These are phyloP conservation scores for Acanthiza pusilla DNA, from an alignment of 2,797 vertebrate species.

Conservation along the genomic window DNA sequence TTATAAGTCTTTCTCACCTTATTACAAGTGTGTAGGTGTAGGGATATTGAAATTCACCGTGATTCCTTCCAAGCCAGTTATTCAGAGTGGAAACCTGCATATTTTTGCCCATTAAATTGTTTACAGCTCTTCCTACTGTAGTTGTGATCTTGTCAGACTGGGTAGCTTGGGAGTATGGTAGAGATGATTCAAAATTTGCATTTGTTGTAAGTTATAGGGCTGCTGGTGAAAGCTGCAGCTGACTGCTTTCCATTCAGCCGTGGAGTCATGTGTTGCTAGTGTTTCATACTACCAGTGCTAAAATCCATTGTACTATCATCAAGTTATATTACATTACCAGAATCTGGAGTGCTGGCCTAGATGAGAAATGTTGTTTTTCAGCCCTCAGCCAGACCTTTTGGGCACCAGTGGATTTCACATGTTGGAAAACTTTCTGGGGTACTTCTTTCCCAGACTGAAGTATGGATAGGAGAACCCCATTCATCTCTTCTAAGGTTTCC, in stretches of 20 bases:
- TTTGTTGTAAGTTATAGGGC: not conserved
- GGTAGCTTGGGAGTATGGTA: not conserved
- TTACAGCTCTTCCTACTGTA: not conserved
- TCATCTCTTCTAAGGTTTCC: not conserved
- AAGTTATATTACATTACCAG: not conserved
- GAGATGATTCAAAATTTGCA: not conserved
- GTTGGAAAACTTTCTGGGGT: not conserved
- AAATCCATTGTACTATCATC: not conserved
- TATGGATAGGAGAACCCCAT: fast-evolving
- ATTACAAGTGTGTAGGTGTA: not conserved
- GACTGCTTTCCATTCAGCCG: not conserved
- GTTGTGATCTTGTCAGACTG: not conserved
- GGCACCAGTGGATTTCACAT: not conserved
- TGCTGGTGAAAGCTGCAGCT: not conserved
- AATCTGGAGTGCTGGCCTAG: not conserved
- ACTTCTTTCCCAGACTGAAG: not conserved
- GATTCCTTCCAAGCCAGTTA: not conserved
- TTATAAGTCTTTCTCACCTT: not conserved
- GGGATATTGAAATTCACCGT: not conserved
- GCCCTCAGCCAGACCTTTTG: not conserved
- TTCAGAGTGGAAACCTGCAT: not conserved
- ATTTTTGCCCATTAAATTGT: not conserved
- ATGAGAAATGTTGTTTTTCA: not conserved
- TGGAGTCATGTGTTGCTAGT: not conserved
- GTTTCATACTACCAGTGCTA: not conserved